A percentile compares a stretch with the other conserved stretches of the same genome.
Evolutionary conservation across 2,113 vertebrate species (phyloP).

Genomic region (Microcebus lehilahytsara): DNA sequence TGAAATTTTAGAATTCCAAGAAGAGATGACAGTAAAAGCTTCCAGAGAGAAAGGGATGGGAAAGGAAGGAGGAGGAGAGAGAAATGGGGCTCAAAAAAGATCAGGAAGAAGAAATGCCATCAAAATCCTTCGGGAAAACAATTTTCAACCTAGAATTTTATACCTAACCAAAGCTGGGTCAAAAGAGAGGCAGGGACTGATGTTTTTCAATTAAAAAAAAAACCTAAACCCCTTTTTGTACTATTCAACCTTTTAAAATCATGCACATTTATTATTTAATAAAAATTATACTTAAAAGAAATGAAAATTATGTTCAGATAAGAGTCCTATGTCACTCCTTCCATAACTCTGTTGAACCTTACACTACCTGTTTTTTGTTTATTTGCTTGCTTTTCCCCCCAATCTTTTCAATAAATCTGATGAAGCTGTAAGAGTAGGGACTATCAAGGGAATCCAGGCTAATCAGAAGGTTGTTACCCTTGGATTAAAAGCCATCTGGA

Average conservation of each 20-base stretch:
- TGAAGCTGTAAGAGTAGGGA: neutral
- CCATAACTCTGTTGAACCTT: neutral
- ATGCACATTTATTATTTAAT: conserved; percentile 31
- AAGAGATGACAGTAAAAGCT: neutral
- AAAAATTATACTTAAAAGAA: neutral
- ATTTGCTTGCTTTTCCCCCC: neutral
- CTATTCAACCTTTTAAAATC: conserved; percentile 22
- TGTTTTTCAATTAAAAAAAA: neutral
- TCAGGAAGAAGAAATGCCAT: neutral
- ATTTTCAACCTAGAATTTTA: neutral
- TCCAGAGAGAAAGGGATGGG: neutral
- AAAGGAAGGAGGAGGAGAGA: neutral
- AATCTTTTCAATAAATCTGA: conserved; percentile 38
- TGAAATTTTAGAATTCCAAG: neutral
- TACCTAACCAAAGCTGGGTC: neutral
- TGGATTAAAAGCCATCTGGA: conserved; percentile 71
- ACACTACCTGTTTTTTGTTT: neutral
- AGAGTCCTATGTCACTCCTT: neutral
- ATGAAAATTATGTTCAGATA: neutral
- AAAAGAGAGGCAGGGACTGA: neutral
- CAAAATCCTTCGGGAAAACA: neutral
- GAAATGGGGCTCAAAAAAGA: neutral
- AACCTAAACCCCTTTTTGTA: neutral
- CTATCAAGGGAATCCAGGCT: conserved; percentile 30
- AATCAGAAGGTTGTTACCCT: conserved; percentile 61